Evolutionary conservation across 2,888 invertebrate genomes (phyloP).

Genomic region (Ferrisia virgata): DNA sequence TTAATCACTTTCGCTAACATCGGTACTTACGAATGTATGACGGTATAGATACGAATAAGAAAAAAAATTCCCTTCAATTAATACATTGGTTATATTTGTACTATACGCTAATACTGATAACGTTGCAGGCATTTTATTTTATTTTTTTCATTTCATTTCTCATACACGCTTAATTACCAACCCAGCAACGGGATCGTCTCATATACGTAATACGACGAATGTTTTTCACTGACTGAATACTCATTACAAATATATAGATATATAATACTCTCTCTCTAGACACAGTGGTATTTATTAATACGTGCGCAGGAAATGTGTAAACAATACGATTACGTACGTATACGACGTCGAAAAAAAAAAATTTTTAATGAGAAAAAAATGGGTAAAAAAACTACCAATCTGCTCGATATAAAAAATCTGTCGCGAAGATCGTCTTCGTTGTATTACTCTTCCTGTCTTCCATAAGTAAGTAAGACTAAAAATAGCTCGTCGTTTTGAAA

Average conservation of each 20-base stretch:
- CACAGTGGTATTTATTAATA: background rate
- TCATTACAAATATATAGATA: background rate
- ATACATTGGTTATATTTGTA: background rate
- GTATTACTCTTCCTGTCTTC: background rate
- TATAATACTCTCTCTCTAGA: background rate
- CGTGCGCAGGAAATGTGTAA: background rate
- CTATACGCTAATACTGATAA: background rate
- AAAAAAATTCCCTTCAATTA: background rate
- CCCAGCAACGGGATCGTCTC: background rate
- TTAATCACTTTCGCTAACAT: background rate
- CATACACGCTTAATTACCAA: background rate
- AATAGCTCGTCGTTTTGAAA: background rate
- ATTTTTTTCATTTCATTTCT: background rate
- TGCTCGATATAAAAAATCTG: background rate
- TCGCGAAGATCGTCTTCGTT: background rate
- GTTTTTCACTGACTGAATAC: background rate
- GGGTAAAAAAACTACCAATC: background rate
- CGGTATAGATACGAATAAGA: background rate
- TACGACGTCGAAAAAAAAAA: too few relatives aligned
- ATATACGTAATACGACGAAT: background rate
- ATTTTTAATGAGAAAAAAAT: too few relatives aligned
- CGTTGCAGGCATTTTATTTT: background rate
- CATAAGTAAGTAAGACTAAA: background rate
- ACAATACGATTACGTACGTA: background rate
- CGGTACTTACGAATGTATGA: background rate